Evolutionary conservation across 2,797 vertebrate species (phyloP).

Genomic region (Schizopygopsis malacanthus): DNA sequence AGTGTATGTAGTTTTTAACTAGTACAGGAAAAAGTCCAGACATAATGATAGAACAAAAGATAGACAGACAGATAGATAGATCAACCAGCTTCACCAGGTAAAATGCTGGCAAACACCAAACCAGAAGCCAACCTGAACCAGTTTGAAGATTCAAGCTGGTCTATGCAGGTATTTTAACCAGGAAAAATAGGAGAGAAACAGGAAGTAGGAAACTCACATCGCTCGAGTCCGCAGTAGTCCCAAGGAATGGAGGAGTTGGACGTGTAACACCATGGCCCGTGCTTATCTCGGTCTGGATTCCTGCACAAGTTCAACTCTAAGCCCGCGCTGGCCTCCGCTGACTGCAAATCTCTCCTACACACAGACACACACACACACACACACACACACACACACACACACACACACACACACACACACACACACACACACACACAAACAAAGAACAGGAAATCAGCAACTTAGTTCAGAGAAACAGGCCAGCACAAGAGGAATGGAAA

Average conservation of each 20-base stretch:
- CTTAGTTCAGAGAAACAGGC: slow-evolving; percentile 35
- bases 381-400: slow-evolving; percentile 26
- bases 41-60: neutral
- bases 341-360: slow-evolving; percentile 77
- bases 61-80: neutral
- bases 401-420: slow-evolving; percentile 19
- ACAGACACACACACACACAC: slow-evolving; percentile 40
- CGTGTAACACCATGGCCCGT: slow-evolving; percentile 98
- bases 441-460: slow-evolving; percentile 40
- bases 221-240: slow-evolving; percentile 95
- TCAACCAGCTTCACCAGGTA: neutral
- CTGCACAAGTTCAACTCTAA: slow-evolving; percentile 94
- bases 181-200: neutral
- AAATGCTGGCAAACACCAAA: neutral
- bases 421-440: slow-evolving; percentile 20
- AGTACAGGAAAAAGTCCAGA: no score
- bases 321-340: slow-evolving; percentile 77
- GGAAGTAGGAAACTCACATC: slow-evolving; percentile 83
- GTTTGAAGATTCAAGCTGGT: neutral
- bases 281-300: slow-evolving; percentile 94
- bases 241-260: slow-evolving; percentile 89
- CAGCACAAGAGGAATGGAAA: slow-evolving; percentile 63
- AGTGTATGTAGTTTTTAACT: neutral
- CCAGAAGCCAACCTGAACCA: neutral
- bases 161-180: neutral